These are phyloP conservation scores for Drosophila differens DNA, from an alignment of 2,888 invertebrate genomes.

Conservation along the genomic window DNA sequence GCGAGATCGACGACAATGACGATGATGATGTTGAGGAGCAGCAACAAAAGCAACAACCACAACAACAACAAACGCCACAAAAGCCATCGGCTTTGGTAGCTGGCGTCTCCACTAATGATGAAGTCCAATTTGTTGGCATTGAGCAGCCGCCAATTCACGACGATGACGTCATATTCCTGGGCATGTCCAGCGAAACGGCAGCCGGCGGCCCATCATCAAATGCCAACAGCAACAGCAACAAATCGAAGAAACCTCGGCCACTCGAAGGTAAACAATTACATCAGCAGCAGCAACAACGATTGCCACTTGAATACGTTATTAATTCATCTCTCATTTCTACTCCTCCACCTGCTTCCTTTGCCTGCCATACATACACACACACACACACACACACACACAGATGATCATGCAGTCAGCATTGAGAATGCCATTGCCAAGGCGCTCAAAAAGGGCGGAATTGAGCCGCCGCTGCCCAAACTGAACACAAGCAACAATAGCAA, in stretches of 20 bases:
- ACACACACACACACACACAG: slow-evolving; percentile 77
- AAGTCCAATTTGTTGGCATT: slow-evolving; percentile 49
- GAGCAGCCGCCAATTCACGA: slow-evolving; percentile 29
- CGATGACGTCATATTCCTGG: slow-evolving; percentile 63
- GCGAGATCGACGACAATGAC: slow-evolving; percentile 91
- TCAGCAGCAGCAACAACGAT: background rate
- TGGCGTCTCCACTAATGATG: slow-evolving; percentile 36
- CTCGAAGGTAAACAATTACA: slow-evolving; percentile 85
- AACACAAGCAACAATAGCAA: slow-evolving; percentile 10
- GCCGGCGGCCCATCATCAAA: slow-evolving; percentile 4
- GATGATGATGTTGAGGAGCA: slow-evolving; percentile 82
- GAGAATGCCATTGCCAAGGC: slow-evolving; percentile 92
- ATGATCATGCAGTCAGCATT: slow-evolving; percentile 92
- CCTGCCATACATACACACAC: background rate
- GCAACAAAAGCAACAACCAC: slow-evolving; percentile 4
- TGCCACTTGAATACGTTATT: background rate
- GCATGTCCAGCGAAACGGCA: slow-evolving; percentile 19
- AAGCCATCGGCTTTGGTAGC: slow-evolving; percentile 2
- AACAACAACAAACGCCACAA: slow-evolving; percentile 16
- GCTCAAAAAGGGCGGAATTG: slow-evolving; percentile 89
- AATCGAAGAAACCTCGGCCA: slow-evolving; percentile 86
- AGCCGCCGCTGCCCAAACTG: slow-evolving; percentile 81
- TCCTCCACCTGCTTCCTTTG: background rate
- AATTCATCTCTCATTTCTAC: background rate
- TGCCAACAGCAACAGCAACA: slow-evolving; percentile 29